Evolutionary conservation across 2,797 vertebrate genomes (phyloP).

Genomic region (Acipenser oxyrinchus): DNA sequence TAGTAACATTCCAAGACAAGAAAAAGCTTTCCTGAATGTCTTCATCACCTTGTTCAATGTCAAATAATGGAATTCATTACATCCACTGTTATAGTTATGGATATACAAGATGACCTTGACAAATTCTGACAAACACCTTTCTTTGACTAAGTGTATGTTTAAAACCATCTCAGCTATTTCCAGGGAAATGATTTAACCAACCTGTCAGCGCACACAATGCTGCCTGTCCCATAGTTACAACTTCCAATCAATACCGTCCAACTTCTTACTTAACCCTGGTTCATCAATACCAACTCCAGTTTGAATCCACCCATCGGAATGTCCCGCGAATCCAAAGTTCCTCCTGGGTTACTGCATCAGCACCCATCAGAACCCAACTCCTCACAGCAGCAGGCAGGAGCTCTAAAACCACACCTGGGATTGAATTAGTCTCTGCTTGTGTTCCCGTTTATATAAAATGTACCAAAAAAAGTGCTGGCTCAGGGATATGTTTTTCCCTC

Average conservation of each 20-base stretch:
- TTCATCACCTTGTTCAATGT: too few relatives aligned
- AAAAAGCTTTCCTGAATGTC: too few relatives aligned
- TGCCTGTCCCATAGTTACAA: constrained; percentile 40
- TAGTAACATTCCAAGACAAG: too few relatives aligned
- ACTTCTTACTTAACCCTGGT: constrained; percentile 9
- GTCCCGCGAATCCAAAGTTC: neutral
- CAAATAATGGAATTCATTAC: too few relatives aligned
- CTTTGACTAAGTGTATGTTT: too few relatives aligned
- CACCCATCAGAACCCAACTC: constrained; percentile 11
- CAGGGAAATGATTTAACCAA: too few relatives aligned
- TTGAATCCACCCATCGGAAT: too few relatives aligned
- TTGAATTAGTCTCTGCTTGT: neutral
- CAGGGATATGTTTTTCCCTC: neutral
- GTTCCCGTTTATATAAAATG: constrained; percentile 31
- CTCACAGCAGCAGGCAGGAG: neutral
- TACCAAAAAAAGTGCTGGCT: neutral
- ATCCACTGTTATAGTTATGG: too few relatives aligned
- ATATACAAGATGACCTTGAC: too few relatives aligned
- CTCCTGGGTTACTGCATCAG: too few relatives aligned
- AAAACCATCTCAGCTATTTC: too few relatives aligned
- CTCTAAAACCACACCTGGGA: neutral
- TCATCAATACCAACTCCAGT: constrained; percentile 16
- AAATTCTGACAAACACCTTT: too few relatives aligned
- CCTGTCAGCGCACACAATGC: constrained; percentile 44
- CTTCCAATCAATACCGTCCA: neutral